Evolutionary conservation across 2,113 vertebrate species (phyloP).

Genomic region (Mus musculus): GRCm39 chr17:10301501-10302000

Average conservation of each 20-base stretch:
- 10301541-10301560: neutral
- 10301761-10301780: accelerated
- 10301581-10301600: neutral
- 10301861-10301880: neutral
- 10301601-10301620: neutral
- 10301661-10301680: neutral
- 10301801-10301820: neutral
- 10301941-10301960: neutral
- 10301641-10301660: neutral
- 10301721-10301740: accelerated
- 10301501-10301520: neutral
- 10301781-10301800: neutral
- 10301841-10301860: neutral
- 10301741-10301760: accelerated
- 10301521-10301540: neutral
- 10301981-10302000: neutral
- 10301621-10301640: neutral
- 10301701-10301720: accelerated
- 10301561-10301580: neutral
- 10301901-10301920: neutral
- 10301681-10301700: neutral
- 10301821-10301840: too few species aligned
- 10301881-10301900: neutral
- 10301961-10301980: neutral
- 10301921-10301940: neutral